These are phyloP conservation scores for Psittacula cyanocephala DNA, from an alignment of 2,113 vertebrate genomes.

Conservation along the genomic window DNA sequence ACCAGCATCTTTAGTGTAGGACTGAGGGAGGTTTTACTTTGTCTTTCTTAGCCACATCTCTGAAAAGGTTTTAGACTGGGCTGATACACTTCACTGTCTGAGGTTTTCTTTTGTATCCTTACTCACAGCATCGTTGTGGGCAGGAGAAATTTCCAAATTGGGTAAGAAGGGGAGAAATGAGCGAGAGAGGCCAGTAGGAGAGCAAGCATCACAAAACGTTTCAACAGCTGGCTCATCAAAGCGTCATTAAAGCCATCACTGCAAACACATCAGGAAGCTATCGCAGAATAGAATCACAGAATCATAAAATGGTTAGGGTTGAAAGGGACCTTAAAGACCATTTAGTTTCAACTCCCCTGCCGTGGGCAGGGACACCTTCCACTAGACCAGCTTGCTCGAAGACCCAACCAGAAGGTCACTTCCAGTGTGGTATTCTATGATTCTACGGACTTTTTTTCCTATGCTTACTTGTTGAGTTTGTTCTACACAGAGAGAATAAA, in stretches of 20 bases:
- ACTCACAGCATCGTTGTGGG: not conserved
- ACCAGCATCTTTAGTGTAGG: not conserved
- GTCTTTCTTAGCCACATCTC: not conserved
- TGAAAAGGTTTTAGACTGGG: not conserved
- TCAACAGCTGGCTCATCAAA: not conserved
- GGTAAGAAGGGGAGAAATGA: not conserved
- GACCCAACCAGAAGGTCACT: not conserved
- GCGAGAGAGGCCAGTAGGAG: not conserved
- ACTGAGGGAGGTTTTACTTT: not conserved
- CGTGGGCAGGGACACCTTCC: not conserved
- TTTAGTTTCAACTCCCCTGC: not conserved
- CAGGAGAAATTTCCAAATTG: rapidly evolving
- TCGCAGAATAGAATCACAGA: too few relatives aligned
- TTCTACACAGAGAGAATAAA: not conserved
- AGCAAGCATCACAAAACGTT: rapidly evolving
- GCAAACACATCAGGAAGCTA: not conserved
- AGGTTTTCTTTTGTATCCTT: not conserved
- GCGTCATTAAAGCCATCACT: not conserved
- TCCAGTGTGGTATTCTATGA: not conserved
- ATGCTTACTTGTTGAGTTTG: not conserved
- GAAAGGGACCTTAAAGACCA: too few relatives aligned
- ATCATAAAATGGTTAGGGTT: too few relatives aligned
- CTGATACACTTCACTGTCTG: not conserved
- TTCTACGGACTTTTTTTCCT: not conserved
- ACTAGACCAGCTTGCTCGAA: not conserved